A percentile compares a stretch with the other conserved stretches of the same genome.
phyloP scores from a whole-genome alignment of 2,113 vertebrate genomes.

The Scalopus aquaticus region DNA sequence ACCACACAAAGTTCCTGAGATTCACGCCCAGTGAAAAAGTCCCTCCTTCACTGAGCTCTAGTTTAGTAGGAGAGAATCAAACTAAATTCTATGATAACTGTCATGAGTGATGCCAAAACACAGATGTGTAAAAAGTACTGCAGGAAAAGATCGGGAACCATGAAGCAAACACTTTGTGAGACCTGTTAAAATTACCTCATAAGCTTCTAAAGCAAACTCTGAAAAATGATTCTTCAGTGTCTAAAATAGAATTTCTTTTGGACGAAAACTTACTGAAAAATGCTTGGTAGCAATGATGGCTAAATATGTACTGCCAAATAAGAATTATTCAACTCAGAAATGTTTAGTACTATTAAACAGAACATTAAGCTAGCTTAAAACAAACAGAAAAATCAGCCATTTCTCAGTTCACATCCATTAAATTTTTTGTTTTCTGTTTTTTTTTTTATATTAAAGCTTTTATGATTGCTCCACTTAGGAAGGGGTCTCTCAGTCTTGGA shows the following conservation, averaged over 20 bases:
- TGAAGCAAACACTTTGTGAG: background rate
- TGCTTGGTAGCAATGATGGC: background rate
- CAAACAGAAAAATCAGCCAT: background rate
- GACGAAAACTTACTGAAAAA: slow-evolving; percentile 54
- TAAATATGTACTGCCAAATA: slow-evolving; percentile 42
- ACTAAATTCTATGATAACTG: background rate
- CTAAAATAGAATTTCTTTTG: slow-evolving; percentile 60
- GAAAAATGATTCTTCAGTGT: slow-evolving; percentile 39
- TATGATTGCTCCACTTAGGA: background rate
- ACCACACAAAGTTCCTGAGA: background rate
- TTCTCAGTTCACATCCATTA: background rate
- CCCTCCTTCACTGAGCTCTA: background rate
- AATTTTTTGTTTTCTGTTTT: background rate
- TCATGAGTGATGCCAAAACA: background rate
- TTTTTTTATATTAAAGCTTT: background rate
- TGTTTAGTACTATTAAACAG: slow-evolving; percentile 33
- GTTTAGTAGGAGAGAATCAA: background rate
- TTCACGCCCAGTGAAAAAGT: background rate
- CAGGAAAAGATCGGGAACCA: background rate
- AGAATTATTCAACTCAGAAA: slow-evolving; percentile 40
- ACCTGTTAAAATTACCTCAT: slow-evolving; percentile 49
- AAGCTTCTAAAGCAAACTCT: slow-evolving; percentile 51
- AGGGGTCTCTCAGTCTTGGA: background rate
- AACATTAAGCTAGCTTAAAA: background rate
- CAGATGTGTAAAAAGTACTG: background rate